Evolutionary conservation across 1,140 invertebrate genomes (phyloP).

Genomic region (Euwallacea fornicatus): DNA sequence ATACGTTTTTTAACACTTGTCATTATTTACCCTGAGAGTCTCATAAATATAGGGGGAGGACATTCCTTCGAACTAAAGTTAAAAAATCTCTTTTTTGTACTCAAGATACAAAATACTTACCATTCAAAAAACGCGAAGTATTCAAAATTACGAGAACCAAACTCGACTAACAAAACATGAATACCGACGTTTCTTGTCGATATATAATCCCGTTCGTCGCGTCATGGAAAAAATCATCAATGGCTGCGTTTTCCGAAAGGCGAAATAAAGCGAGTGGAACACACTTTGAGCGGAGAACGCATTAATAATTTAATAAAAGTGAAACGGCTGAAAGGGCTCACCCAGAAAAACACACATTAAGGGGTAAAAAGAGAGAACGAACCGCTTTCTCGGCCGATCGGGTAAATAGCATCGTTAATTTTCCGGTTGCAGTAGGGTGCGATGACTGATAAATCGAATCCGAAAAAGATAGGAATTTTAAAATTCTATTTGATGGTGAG

Average conservation of each 20-base stretch:
- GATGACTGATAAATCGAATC: conserved; percentile 22
- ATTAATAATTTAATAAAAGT: conserved; percentile 34
- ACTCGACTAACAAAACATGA: no score
- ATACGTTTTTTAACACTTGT: no score
- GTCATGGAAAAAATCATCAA: conserved; percentile 19
- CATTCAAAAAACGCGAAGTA: no score
- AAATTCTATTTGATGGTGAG: neutral
- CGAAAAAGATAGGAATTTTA: neutral
- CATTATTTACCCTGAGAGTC: no score
- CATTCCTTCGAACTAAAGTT: no score
- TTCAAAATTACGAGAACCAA: no score
- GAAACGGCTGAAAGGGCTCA: conserved; percentile 27
- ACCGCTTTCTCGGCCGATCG: conserved; percentile 5
- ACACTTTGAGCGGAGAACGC: conserved; percentile 13
- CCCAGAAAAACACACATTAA: conserved; percentile 31
- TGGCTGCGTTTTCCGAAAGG: conserved; percentile 16
- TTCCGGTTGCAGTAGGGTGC: conserved; percentile 5
- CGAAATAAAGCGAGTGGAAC: conserved; percentile 17
- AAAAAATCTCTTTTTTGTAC: no score
- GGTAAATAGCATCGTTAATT: conserved; percentile 28
- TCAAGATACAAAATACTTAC: no score
- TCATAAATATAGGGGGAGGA: no score
- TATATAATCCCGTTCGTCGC: conserved; percentile 9
- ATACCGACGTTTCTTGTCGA: no score
- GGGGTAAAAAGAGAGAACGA: conserved; percentile 13